phyloP scores from a whole-genome alignment of 2,113 vertebrate genomes.

The Etheostoma cragini region DNA sequence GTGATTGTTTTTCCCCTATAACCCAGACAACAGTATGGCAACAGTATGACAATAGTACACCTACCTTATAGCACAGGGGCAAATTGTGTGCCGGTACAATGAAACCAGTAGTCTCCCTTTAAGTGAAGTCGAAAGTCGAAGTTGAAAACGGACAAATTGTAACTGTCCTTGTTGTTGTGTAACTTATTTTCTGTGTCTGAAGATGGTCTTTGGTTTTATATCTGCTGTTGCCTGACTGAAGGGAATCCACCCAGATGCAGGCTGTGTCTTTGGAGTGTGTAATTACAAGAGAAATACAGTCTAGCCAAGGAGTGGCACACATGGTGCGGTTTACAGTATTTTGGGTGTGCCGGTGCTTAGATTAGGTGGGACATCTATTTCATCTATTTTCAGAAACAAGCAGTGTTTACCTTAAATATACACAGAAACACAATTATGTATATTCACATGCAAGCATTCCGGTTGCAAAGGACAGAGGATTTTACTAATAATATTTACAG shows the following conservation, averaged over 20 bases:
- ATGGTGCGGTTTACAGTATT: conserved; percentile 23
- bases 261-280: conserved; percentile 13
- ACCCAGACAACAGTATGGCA: neutral
- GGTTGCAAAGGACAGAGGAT: neutral
- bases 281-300: conserved; percentile 55
- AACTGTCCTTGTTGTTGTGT: neutral
- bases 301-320: conserved; percentile 42
- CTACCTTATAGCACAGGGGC: conserved; percentile 37
- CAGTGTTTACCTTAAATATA: conserved; percentile 20
- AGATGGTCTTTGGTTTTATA: conserved; percentile 10
- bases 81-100: neutral
- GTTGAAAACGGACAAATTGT: neutral
- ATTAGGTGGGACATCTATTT: conserved; percentile 15
- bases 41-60: neutral
- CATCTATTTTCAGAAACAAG: conserved; percentile 16
- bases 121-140: conserved; percentile 8
- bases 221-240: conserved; percentile 10
- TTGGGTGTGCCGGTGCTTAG: conserved; percentile 23
- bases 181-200: conserved; percentile 1
- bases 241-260: conserved; percentile 36
- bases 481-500: neutral
- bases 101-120: conserved; percentile 5
- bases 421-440: neutral
- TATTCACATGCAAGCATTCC: neutral
- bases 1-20: neutral